These are phyloP conservation scores for Apantesis nais DNA, from an alignment of 2,888 invertebrate genomes.

Conservation along the genomic window DNA sequence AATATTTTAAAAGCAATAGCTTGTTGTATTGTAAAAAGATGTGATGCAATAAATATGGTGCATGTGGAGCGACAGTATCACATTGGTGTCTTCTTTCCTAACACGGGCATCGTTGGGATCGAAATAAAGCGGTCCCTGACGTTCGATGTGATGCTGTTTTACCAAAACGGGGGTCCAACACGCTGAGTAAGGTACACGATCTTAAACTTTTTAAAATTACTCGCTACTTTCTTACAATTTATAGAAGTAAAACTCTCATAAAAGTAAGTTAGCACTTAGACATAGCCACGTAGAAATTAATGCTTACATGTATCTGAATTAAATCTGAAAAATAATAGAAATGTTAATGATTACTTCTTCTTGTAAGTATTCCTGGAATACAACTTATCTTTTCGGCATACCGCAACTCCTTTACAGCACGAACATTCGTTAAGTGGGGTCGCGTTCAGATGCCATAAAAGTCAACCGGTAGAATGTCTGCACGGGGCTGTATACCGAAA, in stretches of 20 bases:
- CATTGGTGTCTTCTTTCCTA: conserved; percentile 59
- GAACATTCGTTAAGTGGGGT: conserved; percentile 52
- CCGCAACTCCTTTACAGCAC: conserved; percentile 37
- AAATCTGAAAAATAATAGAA: not conserved
- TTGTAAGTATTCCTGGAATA: conserved; percentile 22
- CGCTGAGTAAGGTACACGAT: conserved; percentile 51
- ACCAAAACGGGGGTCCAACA: conserved; percentile 57
- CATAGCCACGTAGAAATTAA: not conserved
- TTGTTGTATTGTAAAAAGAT: conserved; percentile 22
- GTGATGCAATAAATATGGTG: conserved; percentile 53
- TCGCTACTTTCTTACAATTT: conserved; percentile 45
- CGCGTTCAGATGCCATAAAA: conserved; percentile 62
- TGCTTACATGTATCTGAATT: not conserved
- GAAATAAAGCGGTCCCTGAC: conserved; percentile 52
- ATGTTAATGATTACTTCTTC: not conserved
- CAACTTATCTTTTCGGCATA: conserved; percentile 46
- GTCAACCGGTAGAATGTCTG: conserved; percentile 69
- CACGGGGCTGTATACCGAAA: conserved; percentile 40
- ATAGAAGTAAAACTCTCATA: conserved; percentile 27
- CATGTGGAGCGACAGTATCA: conserved; percentile 53
- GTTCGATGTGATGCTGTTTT: conserved; percentile 56
- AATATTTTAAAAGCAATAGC: conserved; percentile 24
- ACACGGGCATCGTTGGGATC: conserved; percentile 57
- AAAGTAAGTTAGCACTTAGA: not conserved
- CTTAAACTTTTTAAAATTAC: conserved; percentile 56